Percentiles rank a stretch among this genome's conserved stretches.
phyloP scores from a whole-genome alignment of 2,797 vertebrate genomes.

The Pelochelys cantorii region DNA sequence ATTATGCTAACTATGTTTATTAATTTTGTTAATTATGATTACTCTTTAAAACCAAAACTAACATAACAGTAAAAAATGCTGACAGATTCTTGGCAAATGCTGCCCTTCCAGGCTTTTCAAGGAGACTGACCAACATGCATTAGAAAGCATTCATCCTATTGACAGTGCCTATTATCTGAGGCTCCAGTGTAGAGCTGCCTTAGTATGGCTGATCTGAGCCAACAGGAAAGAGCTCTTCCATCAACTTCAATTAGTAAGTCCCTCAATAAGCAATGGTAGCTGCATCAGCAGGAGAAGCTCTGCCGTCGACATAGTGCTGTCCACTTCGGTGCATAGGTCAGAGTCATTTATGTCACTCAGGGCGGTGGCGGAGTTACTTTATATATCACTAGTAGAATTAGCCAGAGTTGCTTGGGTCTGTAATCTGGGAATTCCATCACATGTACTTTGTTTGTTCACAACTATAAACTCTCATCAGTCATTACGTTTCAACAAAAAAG shows the following conservation, averaged over 20 bases:
- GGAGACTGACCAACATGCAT: not conserved
- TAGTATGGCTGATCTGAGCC: too few species aligned
- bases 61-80: not conserved
- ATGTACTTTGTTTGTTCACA: too few species aligned
- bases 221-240: not conserved
- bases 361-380: too few species aligned
- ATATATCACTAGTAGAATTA: too few species aligned
- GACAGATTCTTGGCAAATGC: not conserved
- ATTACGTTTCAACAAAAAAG: too few species aligned
- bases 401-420: too few species aligned
- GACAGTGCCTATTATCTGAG: not conserved
- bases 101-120: rapidly evolving
- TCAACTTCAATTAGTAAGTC: not conserved
- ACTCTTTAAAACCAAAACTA: not conserved
- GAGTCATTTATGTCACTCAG: not conserved
- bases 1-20: too few species aligned
- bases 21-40: not conserved
- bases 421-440: too few species aligned
- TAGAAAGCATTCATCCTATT: not conserved
- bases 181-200: not conserved
- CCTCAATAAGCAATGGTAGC: not conserved
- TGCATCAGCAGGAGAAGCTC: not conserved
- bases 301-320: not conserved
- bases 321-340: too few species aligned
- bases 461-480: too few species aligned